These are phyloP conservation scores for Drosophila erecta DNA, from an alignment of 1,140 invertebrate species.

Conservation along the genomic window DNA sequence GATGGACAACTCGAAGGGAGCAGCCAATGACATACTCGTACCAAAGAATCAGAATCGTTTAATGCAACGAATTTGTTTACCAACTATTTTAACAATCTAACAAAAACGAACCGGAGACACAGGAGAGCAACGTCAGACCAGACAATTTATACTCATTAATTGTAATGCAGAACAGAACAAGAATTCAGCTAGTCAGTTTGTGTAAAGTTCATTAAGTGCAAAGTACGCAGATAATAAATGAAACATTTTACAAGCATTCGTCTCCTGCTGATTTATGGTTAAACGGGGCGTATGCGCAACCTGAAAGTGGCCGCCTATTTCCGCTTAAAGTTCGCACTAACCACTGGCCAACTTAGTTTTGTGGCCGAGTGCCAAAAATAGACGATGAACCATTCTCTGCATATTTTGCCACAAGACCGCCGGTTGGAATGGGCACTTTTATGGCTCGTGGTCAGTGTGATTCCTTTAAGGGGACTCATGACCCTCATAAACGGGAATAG, in stretches of 20 bases:
- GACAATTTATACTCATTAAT: constrained; percentile 75
- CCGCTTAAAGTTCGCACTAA: constrained; percentile 40
- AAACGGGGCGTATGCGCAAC: constrained; percentile 36
- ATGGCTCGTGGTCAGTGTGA: constrained; percentile 56
- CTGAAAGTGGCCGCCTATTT: constrained; percentile 40
- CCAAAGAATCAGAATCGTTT: constrained; percentile 69
- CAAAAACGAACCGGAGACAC: constrained; percentile 3
- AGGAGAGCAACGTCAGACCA: constrained; percentile 47
- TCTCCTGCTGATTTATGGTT: not conserved
- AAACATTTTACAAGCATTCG: constrained; percentile 56
- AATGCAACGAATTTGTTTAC: constrained; percentile 53
- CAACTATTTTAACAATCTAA: constrained; percentile 6
- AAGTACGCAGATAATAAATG: constrained; percentile 51
- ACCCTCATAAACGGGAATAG: constrained; percentile 5
- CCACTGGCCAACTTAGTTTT: constrained; percentile 10
- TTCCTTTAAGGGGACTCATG: constrained; percentile 29
- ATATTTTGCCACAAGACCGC: constrained; percentile 30
- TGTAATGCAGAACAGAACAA: constrained; percentile 46
- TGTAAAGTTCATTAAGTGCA: constrained; percentile 63
- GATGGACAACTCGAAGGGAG: not conserved
- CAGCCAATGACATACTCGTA: constrained; percentile 54
- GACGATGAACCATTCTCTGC: constrained; percentile 41
- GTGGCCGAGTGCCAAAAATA: constrained; percentile 48
- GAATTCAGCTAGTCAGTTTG: constrained; percentile 65
- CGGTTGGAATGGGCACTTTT: constrained; percentile 1